Base-by-base conservation (phyloP, 92 coral and sea anemone genomes). In the Heteractis magnifica region DNA sequence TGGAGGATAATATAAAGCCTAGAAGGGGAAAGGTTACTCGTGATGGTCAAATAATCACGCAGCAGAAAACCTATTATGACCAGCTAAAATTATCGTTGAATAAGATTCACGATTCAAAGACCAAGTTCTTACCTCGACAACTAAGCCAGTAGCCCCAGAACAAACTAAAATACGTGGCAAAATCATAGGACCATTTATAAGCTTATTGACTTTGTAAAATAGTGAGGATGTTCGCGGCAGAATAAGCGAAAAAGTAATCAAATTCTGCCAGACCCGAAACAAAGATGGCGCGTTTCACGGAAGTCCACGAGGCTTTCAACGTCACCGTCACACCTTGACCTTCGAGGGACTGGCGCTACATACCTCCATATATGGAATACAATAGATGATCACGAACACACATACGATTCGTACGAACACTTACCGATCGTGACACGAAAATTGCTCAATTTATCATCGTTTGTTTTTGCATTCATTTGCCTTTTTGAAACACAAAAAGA, bases 201-300 rank as follows among this genome's bases (percentile, higher is more conserved):
- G 7, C 51, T 13, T 49, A 78, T 51, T 52, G 56, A 16, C n/a
- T 56, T 51, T 34, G 48, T 19, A 70, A 81, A 18, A 81, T 19
- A 15, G 48, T 44, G 20, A 6, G 49, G 68, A 11, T n/a, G 12
- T 48, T 56, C 14, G 80, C 52, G 82, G 84, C 49, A 82, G 81
- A 77, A 81, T 89, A 79, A 41, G 77, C 84, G 52, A 78, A 56
- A 84, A 86, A 82, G 80, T 74, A 62, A 85, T 82, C 65, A 81
- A 53, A 77, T 82, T 83, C 88, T 92, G 86, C 87, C 87, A 87
- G 72, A 59, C 77, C 75, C 83, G 84, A 92, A 89, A 93, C 98
- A 93, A 93, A 93, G 98, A 93, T 93, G 98, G 98, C 98, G 98
- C 98, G 92, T 86, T 91, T 89, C 90, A 90, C 95, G 98, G 90